Conservation (phyloP, 2,113 vertebrate genomes). For the Sturnus vulgaris region DNA sequence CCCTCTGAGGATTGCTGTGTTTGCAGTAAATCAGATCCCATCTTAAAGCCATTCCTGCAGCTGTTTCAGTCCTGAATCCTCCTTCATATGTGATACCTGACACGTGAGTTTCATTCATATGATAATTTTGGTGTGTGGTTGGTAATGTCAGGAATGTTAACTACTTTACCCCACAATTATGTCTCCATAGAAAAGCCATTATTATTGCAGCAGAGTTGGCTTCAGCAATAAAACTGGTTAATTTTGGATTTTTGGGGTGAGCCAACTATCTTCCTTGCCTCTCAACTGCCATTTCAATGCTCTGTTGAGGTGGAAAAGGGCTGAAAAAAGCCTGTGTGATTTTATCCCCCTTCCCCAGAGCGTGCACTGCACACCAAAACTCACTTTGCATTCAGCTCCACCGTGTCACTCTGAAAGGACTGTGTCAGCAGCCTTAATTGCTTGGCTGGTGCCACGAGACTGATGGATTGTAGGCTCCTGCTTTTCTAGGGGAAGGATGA, state of each 20-base stretch:
- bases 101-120: not conserved
- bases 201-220: not conserved
- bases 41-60: not conserved
- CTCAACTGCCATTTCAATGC: not conserved
- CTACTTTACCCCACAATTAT: not conserved
- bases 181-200: not conserved
- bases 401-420: slow-evolving; percentile 10
- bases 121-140: not conserved
- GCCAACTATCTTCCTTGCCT: not conserved
- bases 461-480: slow-evolving; percentile 41
- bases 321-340: not conserved
- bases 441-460: slow-evolving; percentile 39
- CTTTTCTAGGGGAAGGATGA: slow-evolving; percentile 14
- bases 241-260: not conserved
- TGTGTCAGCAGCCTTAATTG: slow-evolving; percentile 44
- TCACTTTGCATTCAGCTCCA: slow-evolving; percentile 21
- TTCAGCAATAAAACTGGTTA: not conserved
- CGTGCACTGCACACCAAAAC: not conserved
- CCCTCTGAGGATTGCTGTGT: not conserved
- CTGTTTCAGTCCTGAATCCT: not conserved
- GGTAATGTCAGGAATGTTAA: not conserved
- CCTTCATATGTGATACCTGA: not conserved
- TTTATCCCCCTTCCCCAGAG: not conserved
- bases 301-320: not conserved
- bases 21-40: not conserved